Evolutionary conservation across 2,797 vertebrate species (phyloP).

Genomic region (Chrosomus eos): DNA sequence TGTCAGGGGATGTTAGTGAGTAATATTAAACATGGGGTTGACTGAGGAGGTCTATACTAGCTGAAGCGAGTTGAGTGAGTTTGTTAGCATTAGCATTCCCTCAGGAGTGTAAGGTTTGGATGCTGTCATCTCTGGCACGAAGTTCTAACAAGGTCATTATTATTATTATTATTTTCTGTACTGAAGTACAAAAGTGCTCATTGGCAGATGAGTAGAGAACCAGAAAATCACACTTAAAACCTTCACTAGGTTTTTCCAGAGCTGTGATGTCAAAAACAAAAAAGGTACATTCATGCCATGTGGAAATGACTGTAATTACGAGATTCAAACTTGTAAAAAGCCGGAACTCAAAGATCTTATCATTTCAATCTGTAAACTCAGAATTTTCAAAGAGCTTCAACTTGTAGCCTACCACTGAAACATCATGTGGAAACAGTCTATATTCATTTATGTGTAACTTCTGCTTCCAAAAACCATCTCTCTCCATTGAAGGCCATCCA

Average conservation of each 20-base stretch:
- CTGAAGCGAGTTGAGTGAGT: not conserved
- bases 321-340: not conserved
- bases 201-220: not conserved
- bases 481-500: too few relatives aligned
- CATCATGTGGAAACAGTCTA: not conserved
- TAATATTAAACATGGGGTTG: not conserved
- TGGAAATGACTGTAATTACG: not conserved
- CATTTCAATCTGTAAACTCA: not conserved
- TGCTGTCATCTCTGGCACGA: not conserved
- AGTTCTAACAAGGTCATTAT: not conserved
- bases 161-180: not conserved
- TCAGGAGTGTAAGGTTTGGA: not conserved
- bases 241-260: not conserved
- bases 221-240: not conserved
- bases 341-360: not conserved
- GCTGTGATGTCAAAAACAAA: not conserved
- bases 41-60: not conserved
- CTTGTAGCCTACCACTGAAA: not conserved
- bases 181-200: not conserved
- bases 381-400: not conserved
- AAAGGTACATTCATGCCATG: not conserved
- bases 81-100: slow-evolving; percentile 4
- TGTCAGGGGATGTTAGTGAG: not conserved
- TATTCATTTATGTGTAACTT: too few relatives aligned
- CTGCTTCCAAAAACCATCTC: too few relatives aligned